Base-by-base conservation (phyloP, 2,888 invertebrate genomes). In the Tiliacea aurago region DNA sequence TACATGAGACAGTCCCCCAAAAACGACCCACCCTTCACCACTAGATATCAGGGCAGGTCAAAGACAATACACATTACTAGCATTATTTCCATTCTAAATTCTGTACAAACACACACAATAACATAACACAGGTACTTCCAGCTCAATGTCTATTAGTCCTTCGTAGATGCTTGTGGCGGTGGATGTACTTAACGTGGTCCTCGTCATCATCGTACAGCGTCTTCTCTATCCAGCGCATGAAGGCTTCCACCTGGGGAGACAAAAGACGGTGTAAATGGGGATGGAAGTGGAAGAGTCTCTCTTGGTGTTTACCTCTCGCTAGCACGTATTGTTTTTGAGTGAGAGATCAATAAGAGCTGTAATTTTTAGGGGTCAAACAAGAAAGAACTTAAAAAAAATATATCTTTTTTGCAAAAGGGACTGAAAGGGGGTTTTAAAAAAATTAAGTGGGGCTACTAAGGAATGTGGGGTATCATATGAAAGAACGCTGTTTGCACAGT, bases 211-310 rank as follows among this genome's bases (percentile, higher is more conserved):
- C 95, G 41, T 90, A 89, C 0, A 96, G 85, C 0, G 95, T 95
- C 81, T 93, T 94, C 78, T 96, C 96, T 33, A 96, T 96, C 96
- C 96, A 96, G 0, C 90, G 89, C 95, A 95, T 96, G 85, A 87
- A 96, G 0, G 95, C 89, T 86, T 96, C 95, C 78, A 96, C 96
- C 96, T 96, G 72, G 2, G 76, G 84, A 58, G 15, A 55, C 64
- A 1, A 23, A 33, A 23, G 7, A 61, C 11, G 10, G 0, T 61
- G 13, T n/a, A 1, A 43, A 23, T 18, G 18, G 10, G 0, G 11
- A 23, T 15, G n/a, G 28, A 33, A 33, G 13, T 9, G 13, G 11
- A 6, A 62, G 11, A 10, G 13, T 5, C 23, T n/a, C 13, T 28
- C 28, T 23, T 23, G 9, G 18, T 20, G 13, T 41, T 28, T 66